Base-by-base conservation (phyloP, 2,888 invertebrate species). In the Nymphalis c-album region DNA sequence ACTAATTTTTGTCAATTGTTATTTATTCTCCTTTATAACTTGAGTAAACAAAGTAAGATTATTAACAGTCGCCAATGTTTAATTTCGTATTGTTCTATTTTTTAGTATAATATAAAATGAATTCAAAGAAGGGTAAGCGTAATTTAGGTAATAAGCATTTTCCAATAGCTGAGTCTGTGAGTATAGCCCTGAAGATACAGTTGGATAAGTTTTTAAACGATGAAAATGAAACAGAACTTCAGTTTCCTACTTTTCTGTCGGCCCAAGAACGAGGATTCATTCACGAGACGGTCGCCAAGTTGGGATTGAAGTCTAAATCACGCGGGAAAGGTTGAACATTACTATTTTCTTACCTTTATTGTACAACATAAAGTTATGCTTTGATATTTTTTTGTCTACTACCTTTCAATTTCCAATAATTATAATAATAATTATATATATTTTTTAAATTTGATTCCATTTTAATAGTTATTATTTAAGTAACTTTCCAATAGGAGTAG, bases 201-300 rank as follows among this genome's bases (percentile, higher is more conserved):
- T 74, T 93, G 73, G 92, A 92, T 75, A 91, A 87, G 76, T 92
- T 93, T 76, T 73, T 92, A 8, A 82, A 76, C 67, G 91, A 92
- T 78, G 92, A 92, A 74, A 89, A 89, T 78, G 92, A 91, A 72
- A 91, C 90, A 0, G 93, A 93, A 72, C 82, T 92, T 13, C 89
- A 93, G 77, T 96, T 96, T 83, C 96, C 96, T 5, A 94, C 95
- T 4, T 96, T 95, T 55, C 90, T 97, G 69, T 95, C 95, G 16
- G 95, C 96, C 13, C 94, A 94, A 73, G 96, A 97, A 85, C 93
- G 97, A 74, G 96, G 96, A 16, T 97, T 96, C 80, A 94, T 97
- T 70, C 97, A 97, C 83, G 93, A 94, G 73, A 93, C 95, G 40
- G 95, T 95, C 53, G 93, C 92, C 59, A 92, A 94, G 72, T 85